Percentiles rank a stretch among this genome's conserved stretches.
phyloP scores from a whole-genome alignment of 2,888 invertebrate species.

The Dugesia japonica region DNA sequence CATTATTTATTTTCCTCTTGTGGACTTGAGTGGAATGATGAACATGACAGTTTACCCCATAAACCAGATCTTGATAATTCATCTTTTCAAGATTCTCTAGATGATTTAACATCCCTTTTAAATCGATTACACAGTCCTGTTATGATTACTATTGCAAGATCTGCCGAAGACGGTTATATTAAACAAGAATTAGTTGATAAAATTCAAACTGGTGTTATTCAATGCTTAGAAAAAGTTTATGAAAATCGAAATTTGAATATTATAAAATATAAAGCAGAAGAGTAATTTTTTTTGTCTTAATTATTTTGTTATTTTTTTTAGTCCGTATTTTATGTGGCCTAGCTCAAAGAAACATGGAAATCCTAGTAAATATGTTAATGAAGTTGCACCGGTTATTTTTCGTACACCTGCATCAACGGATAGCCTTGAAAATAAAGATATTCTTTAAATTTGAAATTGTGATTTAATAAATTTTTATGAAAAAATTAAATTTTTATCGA shows the following conservation, averaged over 20 bases:
- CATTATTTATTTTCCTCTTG: constrained; percentile 1
- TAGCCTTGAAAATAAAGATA: constrained; percentile 11
- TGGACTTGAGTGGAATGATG: not conserved
- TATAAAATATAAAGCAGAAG: not conserved
- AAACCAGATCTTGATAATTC: not conserved
- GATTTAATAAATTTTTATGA: constrained; percentile 12
- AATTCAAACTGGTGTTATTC: constrained; percentile 54
- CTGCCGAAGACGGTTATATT: constrained; percentile 73
- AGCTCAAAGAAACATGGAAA: not conserved
- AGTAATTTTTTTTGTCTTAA: not conserved
- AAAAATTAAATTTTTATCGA: too few relatives aligned
- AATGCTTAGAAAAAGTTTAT: constrained; percentile 20
- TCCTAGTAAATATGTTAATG: not conserved
- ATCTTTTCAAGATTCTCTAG: not conserved
- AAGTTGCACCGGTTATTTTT: not conserved
- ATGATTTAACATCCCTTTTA: not conserved
- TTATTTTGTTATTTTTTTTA: not conserved
- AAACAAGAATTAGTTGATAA: constrained; percentile 65
- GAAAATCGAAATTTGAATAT: constrained; percentile 1
- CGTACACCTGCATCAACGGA: not conserved
- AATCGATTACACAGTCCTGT: constrained; percentile 21
- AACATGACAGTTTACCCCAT: not conserved
- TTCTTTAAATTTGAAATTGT: constrained; percentile 10
- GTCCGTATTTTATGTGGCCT: constrained; percentile 7
- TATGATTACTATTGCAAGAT: constrained; percentile 49